Percentiles rank a stretch among this genome's conserved stretches.
Conservation (phyloP, 1,140 invertebrate species). For the Drosophila micromelanica region DNA sequence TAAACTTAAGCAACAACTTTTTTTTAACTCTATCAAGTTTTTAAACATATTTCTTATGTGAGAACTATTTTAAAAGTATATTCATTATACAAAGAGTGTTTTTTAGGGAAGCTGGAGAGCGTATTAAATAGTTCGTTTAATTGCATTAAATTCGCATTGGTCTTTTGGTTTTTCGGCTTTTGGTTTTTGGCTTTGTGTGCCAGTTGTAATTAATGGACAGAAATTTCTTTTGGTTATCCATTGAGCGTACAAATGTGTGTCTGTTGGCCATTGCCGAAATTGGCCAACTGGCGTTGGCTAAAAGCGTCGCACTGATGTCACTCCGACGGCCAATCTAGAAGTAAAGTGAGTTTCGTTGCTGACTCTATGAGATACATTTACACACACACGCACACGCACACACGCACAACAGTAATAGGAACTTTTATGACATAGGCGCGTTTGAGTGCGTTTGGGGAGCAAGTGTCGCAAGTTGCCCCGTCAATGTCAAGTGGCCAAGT, state of each 20-base stretch:
- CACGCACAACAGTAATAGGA: constrained; percentile 10
- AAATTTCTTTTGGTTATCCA: constrained; percentile 57
- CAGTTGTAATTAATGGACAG: constrained; percentile 73
- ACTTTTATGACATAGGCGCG: constrained; percentile 49
- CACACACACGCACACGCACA: neutral
- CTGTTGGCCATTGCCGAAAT: constrained; percentile 20
- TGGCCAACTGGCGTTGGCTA: constrained; percentile 50
- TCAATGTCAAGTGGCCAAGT: constrained; percentile 69
- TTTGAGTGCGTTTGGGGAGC: constrained; percentile 17
- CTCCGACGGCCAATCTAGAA: constrained; percentile 8
- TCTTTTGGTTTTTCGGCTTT: neutral
- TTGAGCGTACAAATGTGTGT: constrained; percentile 25
- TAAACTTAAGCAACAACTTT: no score
- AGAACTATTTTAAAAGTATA: no score
- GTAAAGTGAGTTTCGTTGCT: constrained; percentile 21
- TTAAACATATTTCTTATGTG: no score
- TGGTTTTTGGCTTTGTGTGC: constrained; percentile 49
- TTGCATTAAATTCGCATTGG: constrained; percentile 26
- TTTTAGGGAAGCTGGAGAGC: constrained; percentile 1
- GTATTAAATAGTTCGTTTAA: constrained; percentile 23
- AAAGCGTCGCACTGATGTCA: constrained; percentile 68
- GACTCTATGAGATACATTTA: constrained; percentile 6
- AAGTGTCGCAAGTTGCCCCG: constrained; percentile 55
- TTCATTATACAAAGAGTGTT: no score
- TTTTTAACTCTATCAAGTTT: no score